Percentiles rank a stretch among this genome's conserved stretches.
Conservation (phyloP, 2,113 vertebrate species). For the Bos javanicus region DNA sequence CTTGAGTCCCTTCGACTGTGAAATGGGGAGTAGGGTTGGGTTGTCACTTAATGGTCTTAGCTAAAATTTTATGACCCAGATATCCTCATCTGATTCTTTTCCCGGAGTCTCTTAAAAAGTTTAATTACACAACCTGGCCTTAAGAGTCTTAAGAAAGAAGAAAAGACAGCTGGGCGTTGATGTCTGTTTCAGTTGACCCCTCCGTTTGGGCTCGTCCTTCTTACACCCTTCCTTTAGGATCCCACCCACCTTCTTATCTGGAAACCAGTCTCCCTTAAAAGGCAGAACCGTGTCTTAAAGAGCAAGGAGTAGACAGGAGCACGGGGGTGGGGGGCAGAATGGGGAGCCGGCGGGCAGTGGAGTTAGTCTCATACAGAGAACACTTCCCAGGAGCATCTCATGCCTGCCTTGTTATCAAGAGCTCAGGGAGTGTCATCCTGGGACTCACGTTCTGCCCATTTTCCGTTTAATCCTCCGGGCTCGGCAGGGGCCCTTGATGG, state of each 20-base stretch:
- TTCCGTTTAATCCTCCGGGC: not conserved
- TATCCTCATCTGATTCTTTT: not conserved
- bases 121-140: not conserved
- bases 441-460: not conserved
- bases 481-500: not conserved
- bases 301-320: not conserved
- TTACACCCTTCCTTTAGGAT: not conserved
- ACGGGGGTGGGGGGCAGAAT: fast-evolving
- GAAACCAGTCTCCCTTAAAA: not conserved
- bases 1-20: not conserved
- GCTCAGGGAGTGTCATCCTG: not conserved
- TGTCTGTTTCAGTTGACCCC: not conserved
- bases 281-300: not conserved
- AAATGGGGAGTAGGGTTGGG: not conserved
- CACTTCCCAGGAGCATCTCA: not conserved
- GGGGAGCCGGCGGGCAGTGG: not conserved
- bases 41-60: constrained; percentile 3
- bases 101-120: constrained; percentile 13
- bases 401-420: not conserved
- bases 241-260: not conserved
- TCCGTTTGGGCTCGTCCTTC: not conserved
- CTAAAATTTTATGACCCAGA: constrained; percentile 38
- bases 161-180: not conserved
- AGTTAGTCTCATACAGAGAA: not conserved
- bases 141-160: not conserved